phyloP scores from a whole-genome alignment of 2,888 invertebrate species.

The Pammene aurita region DNA sequence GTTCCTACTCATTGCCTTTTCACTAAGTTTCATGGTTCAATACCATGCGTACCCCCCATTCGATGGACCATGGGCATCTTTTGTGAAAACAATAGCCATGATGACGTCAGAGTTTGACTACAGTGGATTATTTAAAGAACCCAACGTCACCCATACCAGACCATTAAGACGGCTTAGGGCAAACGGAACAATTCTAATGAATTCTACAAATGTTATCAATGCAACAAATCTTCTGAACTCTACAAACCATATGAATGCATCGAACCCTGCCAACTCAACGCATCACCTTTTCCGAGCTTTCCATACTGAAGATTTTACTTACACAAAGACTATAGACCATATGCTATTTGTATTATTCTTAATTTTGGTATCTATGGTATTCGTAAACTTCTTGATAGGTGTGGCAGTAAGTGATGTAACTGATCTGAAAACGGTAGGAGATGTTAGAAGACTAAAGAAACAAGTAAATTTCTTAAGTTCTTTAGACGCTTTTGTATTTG shows the following conservation, averaged over 20 bases:
- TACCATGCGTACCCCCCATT: conserved; percentile 57
- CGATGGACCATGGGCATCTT: conserved; percentile 53
- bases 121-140: conserved; percentile 51
- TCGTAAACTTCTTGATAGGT: conserved; percentile 69
- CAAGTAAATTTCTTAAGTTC: conserved; percentile 60
- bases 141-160: conserved; percentile 3
- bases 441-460: conserved; percentile 59
- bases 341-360: conserved; percentile 60
- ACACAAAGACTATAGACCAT: conserved; percentile 52
- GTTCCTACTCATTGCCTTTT: conserved; percentile 64
- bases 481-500: conserved; percentile 52
- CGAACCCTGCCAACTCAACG: neutral
- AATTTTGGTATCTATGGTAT: conserved; percentile 60
- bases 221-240: neutral
- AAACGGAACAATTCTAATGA: neutral
- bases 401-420: conserved; percentile 67
- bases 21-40: conserved; percentile 61
- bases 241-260: conserved; percentile 1
- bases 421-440: conserved; percentile 62
- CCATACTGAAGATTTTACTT: conserved; percentile 29
- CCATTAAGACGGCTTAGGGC: neutral
- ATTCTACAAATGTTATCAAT: neutral
- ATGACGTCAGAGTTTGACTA: conserved; percentile 69
- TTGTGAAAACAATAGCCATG: conserved; percentile 67
- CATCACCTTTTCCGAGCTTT: neutral